A percentile compares a stretch with the other conserved stretches of the same genome.
phyloP scores from a whole-genome alignment of 2,888 invertebrate genomes.

The Neocrepidodera transversa region DNA sequence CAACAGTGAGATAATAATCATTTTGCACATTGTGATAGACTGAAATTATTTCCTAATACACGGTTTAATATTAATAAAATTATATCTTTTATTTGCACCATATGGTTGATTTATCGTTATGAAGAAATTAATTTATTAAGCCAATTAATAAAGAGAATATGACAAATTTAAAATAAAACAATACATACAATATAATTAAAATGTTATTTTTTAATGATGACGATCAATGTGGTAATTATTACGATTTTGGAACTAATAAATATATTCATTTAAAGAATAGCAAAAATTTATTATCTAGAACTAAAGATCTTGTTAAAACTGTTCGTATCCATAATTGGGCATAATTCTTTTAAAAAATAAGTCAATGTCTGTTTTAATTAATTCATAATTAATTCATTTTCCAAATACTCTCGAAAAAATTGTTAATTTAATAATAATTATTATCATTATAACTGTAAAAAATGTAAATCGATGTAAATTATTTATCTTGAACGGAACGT shows the following conservation, averaged over 20 bases:
- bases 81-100: not conserved
- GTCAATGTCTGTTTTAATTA: too few species aligned
- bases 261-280: too few species aligned
- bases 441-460: constrained; percentile 3
- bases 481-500: not conserved
- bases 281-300: too few species aligned
- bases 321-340: not conserved
- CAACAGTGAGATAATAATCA: not conserved
- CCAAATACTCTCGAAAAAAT: not conserved
- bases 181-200: too few species aligned
- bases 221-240: too few species aligned
- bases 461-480: constrained; percentile 10
- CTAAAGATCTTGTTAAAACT: not conserved
- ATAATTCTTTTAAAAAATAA: too few species aligned
- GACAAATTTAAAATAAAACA: too few species aligned
- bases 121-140: too few species aligned
- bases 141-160: too few species aligned
- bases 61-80: not conserved
- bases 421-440: not conserved
- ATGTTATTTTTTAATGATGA: too few species aligned
- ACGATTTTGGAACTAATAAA: too few species aligned
- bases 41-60: not conserved
- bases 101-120: not conserved
- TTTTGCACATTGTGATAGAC: not conserved
- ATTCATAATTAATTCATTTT: constrained; percentile 1